phyloP scores from a whole-genome alignment of 2,797 vertebrate species.

The Adrianichthys oophorus region DNA sequence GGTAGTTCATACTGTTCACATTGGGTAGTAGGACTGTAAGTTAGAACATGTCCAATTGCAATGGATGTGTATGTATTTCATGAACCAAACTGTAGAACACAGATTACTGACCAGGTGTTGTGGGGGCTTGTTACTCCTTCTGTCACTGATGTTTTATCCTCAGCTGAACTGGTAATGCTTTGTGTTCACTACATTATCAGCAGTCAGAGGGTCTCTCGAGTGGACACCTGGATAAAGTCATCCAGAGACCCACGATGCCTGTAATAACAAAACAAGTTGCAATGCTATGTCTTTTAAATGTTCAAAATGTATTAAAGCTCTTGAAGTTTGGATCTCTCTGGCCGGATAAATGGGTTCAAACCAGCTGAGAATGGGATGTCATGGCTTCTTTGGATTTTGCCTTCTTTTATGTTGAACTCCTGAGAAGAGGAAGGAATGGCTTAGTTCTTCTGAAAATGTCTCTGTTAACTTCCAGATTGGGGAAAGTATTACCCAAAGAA shows the following conservation, averaged over 20 bases:
- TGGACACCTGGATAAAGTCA: not conserved
- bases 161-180: slow-evolving; percentile 47
- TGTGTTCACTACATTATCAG: slow-evolving; percentile 27
- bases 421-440: too few species aligned
- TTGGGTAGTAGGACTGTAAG: slow-evolving; percentile 20
- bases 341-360: too few species aligned
- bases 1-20: slow-evolving; percentile 25
- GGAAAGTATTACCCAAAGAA: too few species aligned
- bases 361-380: too few species aligned
- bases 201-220: slow-evolving; percentile 3
- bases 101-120: slow-evolving; percentile 49
- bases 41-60: not conserved
- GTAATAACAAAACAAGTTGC: not conserved
- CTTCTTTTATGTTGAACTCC: too few species aligned
- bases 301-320: too few species aligned
- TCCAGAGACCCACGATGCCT: not conserved
- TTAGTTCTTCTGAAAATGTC: too few species aligned
- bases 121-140: slow-evolving; percentile 50
- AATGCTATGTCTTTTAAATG: too few species aligned
- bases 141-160: slow-evolving; percentile 49
- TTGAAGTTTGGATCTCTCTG: too few species aligned
- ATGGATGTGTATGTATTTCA: slow-evolving; percentile 2
- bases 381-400: too few species aligned
- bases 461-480: too few species aligned
- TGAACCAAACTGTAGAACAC: slow-evolving; percentile 47